Evolutionary conservation across 2,797 vertebrate species (phyloP).

Genomic region (Toxotes lorentzi): DNA sequence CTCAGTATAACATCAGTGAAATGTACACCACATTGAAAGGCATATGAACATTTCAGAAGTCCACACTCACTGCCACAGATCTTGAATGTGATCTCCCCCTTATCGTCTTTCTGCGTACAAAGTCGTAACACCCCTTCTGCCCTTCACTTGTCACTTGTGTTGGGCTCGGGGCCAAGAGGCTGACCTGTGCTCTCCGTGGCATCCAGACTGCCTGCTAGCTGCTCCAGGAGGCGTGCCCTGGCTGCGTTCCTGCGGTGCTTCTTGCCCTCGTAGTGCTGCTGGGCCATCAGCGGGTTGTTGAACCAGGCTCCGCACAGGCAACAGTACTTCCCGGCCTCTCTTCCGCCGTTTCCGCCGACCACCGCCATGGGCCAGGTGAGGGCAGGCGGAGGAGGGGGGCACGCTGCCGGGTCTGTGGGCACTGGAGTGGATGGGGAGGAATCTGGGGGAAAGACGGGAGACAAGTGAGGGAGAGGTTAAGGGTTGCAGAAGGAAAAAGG

Average conservation of each 20-base stretch:
- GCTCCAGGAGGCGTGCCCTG: slow-evolving; percentile 86
- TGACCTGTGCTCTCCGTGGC: slow-evolving; percentile 89
- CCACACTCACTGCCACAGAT: slow-evolving; percentile 31
- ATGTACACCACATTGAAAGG: slow-evolving; percentile 45
- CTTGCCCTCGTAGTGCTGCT: slow-evolving; percentile 91
- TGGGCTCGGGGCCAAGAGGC: slow-evolving; percentile 47
- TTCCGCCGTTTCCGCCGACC: slow-evolving; percentile 77
- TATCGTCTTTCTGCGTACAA: slow-evolving; percentile 61
- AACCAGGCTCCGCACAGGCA: slow-evolving; percentile 90
- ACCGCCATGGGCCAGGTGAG: slow-evolving; percentile 75
- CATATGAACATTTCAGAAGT: slow-evolving; percentile 47
- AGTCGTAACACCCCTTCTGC: slow-evolving; percentile 38
- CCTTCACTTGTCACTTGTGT: slow-evolving; percentile 43
- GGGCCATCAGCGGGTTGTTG: slow-evolving; percentile 91
- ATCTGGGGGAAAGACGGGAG: slow-evolving; percentile 68
- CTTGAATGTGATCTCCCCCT: slow-evolving; percentile 61
- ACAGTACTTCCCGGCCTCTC: slow-evolving; percentile 88
- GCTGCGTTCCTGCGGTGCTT: slow-evolving; percentile 90
- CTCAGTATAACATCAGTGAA: slow-evolving; percentile 42
- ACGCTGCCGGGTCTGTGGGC: slow-evolving; percentile 69
- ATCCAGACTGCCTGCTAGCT: slow-evolving; percentile 87
- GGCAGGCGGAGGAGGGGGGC: slow-evolving; percentile 68
- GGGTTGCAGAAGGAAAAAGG: neutral
- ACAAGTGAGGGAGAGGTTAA: neutral
- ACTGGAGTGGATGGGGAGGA: slow-evolving; percentile 82